phyloP scores from a whole-genome alignment of 64 coral and sea anemone genomes.

The Exaiptasia diaphana region DNA sequence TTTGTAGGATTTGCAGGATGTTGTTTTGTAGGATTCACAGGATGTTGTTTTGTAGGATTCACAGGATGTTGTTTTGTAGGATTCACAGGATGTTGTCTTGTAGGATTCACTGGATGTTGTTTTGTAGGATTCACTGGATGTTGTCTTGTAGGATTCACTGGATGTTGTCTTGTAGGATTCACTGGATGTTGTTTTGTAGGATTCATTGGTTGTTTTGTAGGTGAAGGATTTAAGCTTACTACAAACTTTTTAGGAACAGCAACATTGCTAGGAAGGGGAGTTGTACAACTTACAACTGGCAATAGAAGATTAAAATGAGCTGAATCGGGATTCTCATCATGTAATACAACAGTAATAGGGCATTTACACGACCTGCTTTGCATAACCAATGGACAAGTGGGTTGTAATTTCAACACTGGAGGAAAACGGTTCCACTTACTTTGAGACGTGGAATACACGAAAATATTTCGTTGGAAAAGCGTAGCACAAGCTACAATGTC shows the following conservation, averaged over 20 bases:
- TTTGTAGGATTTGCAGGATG: no score
- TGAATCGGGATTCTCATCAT: conserved; percentile 16
- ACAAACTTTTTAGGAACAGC: conserved; percentile 12
- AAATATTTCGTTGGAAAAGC: conserved; percentile 10
- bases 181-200: background rate
- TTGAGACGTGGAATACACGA: conserved; percentile 13
- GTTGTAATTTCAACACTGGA: background rate
- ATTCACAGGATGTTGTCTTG: no score
- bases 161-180: no score
- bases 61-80: no score
- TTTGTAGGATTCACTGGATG: no score
- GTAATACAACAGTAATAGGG: conserved; percentile 31
- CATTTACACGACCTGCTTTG: background rate
- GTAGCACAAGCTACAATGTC: conserved; percentile 6
- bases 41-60: no score
- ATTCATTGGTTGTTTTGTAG: background rate
- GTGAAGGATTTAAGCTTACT: background rate
- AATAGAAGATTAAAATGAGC: conserved; percentile 45
- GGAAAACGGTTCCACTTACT: background rate
- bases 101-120: no score
- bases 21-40: no score
- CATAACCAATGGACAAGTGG: background rate
- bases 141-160: no score
- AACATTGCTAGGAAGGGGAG: conserved; percentile 34
- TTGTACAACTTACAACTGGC: conserved; percentile 3